Percentiles rank a stretch among this genome's conserved stretches.
Evolutionary conservation across 2,113 vertebrate species (phyloP).

Genomic region (Cygnus buccinator): DNA sequence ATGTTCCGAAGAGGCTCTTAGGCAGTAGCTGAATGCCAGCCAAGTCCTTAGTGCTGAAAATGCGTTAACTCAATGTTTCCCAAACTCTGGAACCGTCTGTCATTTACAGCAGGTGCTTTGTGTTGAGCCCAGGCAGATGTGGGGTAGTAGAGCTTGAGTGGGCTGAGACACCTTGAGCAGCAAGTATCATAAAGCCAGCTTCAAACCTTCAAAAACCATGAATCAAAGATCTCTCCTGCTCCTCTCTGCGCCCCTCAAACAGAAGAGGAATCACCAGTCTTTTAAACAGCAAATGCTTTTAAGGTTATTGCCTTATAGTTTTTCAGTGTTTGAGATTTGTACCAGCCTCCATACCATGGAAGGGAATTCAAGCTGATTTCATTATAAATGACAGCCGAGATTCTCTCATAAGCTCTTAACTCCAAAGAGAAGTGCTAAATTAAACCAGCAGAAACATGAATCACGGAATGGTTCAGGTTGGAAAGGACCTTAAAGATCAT

Average conservation of each 20-base stretch:
- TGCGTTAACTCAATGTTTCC: slow-evolving; percentile 46
- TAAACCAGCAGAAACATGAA: not conserved
- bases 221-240: not conserved
- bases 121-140: not conserved
- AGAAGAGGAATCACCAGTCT: not conserved
- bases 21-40: slow-evolving; percentile 18
- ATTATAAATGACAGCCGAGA: not conserved
- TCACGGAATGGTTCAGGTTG: too few relatives aligned
- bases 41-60: slow-evolving; percentile 39
- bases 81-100: not conserved
- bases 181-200: not conserved
- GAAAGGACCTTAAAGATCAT: too few relatives aligned
- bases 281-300: not conserved
- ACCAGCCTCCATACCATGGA: not conserved
- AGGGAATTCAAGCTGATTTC: not conserved
- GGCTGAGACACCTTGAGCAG: not conserved
- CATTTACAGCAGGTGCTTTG: not conserved
- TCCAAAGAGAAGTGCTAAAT: not conserved
- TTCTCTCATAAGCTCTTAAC: not conserved
- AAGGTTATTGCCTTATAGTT: not conserved
- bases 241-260: not conserved
- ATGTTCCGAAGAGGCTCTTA: slow-evolving; percentile 48
- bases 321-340: not conserved
- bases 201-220: not conserved
- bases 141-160: not conserved